A percentile compares a stretch with the other conserved stretches of the same genome.
phyloP scores from a whole-genome alignment of 2,888 invertebrate genomes.

The Homarus gammarus region DNA sequence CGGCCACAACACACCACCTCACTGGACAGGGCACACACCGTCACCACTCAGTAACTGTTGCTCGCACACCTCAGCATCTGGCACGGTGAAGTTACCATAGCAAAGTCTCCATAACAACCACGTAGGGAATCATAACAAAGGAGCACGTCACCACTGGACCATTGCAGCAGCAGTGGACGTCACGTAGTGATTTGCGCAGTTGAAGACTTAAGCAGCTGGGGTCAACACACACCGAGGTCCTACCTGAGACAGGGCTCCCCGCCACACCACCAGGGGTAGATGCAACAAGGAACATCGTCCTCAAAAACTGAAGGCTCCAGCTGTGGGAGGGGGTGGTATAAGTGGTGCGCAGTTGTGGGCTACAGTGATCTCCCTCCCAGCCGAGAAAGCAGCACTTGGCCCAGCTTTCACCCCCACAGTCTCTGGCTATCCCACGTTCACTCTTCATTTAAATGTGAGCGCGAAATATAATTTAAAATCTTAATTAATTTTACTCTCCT shows the following conservation, averaged over 20 bases:
- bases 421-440: slow-evolving; percentile 32
- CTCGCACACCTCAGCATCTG: no score
- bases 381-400: slow-evolving; percentile 53
- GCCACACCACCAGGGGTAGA: not conserved
- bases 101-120: no score
- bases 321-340: not conserved
- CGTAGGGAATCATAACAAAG: no score
- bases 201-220: not conserved
- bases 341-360: slow-evolving; percentile 31
- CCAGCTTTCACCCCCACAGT: slow-evolving; percentile 42
- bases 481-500: not conserved
- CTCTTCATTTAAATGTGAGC: slow-evolving; percentile 31
- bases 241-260: not conserved
- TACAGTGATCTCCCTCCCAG: slow-evolving; percentile 32
- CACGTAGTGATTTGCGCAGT: not conserved
- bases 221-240: not conserved
- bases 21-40: no score
- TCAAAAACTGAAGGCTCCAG: not conserved
- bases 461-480: not conserved
- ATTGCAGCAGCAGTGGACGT: no score
- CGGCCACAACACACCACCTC: no score
- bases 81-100: no score
- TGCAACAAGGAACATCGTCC: not conserved
- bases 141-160: no score
- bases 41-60: no score